A percentile compares a stretch with the other conserved stretches of the same genome.
phyloP scores from a whole-genome alignment of 2,888 invertebrate species.

The Caenorhabditis auriculariae region DNA sequence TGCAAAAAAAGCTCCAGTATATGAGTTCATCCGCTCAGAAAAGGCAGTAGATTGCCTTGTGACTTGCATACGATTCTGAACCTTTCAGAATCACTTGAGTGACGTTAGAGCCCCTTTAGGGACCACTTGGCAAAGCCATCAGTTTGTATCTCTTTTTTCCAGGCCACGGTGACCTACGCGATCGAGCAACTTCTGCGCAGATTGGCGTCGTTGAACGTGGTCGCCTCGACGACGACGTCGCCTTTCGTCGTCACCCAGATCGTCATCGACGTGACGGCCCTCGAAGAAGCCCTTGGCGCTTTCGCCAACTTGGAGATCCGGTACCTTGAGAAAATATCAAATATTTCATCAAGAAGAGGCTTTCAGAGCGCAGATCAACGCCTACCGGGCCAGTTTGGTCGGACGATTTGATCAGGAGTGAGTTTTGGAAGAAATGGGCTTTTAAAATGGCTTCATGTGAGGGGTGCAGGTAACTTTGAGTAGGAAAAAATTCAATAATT shows the following conservation, averaged over 20 bases:
- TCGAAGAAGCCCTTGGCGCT: conserved; percentile 54
- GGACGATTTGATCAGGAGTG: conserved; percentile 41
- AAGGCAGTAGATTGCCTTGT: too few species aligned
- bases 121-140: too few species aligned
- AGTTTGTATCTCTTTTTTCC: conserved; percentile 2
- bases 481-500: too few species aligned
- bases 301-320: conserved; percentile 37
- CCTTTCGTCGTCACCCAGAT: conserved; percentile 47
- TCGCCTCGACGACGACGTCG: conserved; percentile 18
- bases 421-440: conserved; percentile 11
- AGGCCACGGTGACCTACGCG: conserved; percentile 29
- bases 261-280: conserved; percentile 59
- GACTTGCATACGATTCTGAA: too few species aligned
- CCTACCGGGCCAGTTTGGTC: conserved; percentile 37
- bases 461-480: too few species aligned
- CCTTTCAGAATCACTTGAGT: too few species aligned
- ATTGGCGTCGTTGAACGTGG: conserved; percentile 8
- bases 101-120: too few species aligned
- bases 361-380: conserved; percentile 34
- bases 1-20: too few species aligned
- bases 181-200: conserved; percentile 14
- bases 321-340: conserved; percentile 9
- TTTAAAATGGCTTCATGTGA: too few species aligned
- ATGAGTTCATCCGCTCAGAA: too few species aligned
- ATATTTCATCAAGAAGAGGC: neutral